Evolutionary conservation across 2,113 vertebrate species (phyloP).

Genomic region (Macquaria australasica): DNA sequence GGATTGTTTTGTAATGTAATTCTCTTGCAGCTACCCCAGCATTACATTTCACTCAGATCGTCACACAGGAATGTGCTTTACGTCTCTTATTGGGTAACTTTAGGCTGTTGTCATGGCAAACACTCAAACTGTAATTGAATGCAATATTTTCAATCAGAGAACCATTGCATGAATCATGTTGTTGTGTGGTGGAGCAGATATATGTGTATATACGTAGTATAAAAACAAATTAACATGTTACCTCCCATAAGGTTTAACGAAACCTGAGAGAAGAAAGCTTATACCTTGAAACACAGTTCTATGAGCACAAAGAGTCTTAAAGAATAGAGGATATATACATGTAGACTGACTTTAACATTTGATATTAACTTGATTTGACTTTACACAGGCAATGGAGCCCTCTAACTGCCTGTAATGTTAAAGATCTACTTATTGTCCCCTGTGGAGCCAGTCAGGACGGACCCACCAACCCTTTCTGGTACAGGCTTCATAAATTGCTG

Average conservation of each 20-base stretch:
- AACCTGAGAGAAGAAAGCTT: not conserved
- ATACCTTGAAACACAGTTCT: not conserved
- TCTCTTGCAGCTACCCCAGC: not conserved
- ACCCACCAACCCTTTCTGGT: not conserved
- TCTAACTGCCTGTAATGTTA: not conserved
- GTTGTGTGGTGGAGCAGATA: slow-evolving; percentile 16
- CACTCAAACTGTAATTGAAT: slow-evolving; percentile 41
- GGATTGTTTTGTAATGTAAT: slow-evolving; percentile 47
- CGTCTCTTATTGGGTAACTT: not conserved
- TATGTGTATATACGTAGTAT: not conserved
- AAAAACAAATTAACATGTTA: slow-evolving; percentile 3
- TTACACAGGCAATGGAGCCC: not conserved
- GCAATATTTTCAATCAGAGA: slow-evolving; percentile 26
- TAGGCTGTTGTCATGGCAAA: slow-evolving; percentile 45
- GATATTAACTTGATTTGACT: not conserved
- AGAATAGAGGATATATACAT: not conserved
- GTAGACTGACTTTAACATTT: not conserved
- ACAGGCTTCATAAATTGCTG: not conserved
- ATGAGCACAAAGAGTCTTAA: not conserved
- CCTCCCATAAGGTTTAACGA: not conserved
- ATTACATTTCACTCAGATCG: slow-evolving; percentile 19
- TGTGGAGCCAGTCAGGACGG: not conserved
- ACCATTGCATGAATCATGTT: slow-evolving; percentile 22
- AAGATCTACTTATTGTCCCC: not conserved
- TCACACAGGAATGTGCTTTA: slow-evolving; percentile 6